Evolutionary conservation across 2,797 vertebrate species (phyloP).

Genomic region (Poeciliopsis infans): DNA sequence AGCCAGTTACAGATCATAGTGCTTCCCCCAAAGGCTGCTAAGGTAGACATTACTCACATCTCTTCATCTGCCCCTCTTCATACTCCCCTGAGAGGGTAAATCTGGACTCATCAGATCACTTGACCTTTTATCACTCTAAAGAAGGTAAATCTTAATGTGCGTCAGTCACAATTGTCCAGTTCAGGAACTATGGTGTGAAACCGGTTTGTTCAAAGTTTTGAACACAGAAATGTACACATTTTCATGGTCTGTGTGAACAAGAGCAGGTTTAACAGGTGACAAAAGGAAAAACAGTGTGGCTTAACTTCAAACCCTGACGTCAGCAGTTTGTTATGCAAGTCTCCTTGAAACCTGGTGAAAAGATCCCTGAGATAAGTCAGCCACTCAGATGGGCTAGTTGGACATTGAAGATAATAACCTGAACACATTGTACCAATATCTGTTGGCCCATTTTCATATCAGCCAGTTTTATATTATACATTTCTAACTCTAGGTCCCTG

Average conservation of each 20-base stretch:
- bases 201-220: not conserved
- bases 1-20: too few relatives aligned
- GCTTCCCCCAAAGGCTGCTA: too few relatives aligned
- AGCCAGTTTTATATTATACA: not conserved
- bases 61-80: too few relatives aligned
- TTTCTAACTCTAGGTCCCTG: not conserved
- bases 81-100: too few relatives aligned
- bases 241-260: not conserved
- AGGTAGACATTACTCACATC: too few relatives aligned
- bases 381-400: slow-evolving; percentile 15
- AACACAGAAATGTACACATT: not conserved
- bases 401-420: slow-evolving; percentile 37
- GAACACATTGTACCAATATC: slow-evolving; percentile 10
- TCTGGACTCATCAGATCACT: too few relatives aligned
- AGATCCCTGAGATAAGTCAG: slow-evolving; percentile 29
- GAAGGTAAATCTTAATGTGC: not conserved
- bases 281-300: not conserved
- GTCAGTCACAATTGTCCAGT: not conserved
- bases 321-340: slow-evolving; percentile 39
- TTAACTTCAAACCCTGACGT: slow-evolving; percentile 28
- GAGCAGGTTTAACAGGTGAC: not conserved
- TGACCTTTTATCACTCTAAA: too few relatives aligned
- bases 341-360: slow-evolving; percentile 42
- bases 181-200: not conserved
- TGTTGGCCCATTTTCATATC: slow-evolving; percentile 34